phyloP scores from a whole-genome alignment of 2,113 vertebrate species.

The Nestor notabilis region DNA sequence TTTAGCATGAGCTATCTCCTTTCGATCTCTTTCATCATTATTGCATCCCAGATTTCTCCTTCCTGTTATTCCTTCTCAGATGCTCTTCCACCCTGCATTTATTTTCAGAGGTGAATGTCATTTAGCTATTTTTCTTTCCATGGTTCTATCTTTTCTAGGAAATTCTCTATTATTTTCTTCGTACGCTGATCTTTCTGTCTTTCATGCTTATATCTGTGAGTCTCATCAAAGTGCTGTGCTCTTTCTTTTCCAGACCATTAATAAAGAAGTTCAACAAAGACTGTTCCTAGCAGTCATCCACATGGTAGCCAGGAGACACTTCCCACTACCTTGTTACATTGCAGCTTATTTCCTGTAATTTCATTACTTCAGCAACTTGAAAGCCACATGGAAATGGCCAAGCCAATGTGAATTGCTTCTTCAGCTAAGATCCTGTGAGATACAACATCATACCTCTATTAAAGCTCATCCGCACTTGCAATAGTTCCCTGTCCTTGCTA shows the following conservation, averaged over 20 bases:
- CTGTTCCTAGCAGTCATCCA: slow-evolving; percentile 3
- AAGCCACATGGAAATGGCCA: slow-evolving; percentile 27
- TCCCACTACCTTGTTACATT: slow-evolving; percentile 9
- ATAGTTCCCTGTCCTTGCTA: background rate
- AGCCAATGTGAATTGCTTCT: slow-evolving; percentile 20
- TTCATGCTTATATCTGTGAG: background rate
- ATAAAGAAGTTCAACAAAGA: slow-evolving; percentile 6
- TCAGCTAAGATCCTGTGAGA: background rate
- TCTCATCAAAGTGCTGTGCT: slow-evolving; percentile 26
- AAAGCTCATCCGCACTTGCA: background rate
- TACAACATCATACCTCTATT: background rate
- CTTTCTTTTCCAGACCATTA: slow-evolving; percentile 35
- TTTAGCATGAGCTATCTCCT: background rate
- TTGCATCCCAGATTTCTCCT: background rate
- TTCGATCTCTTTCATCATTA: slow-evolving; percentile 20
- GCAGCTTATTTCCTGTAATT: slow-evolving; percentile 50
- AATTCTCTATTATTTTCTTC: slow-evolving; percentile 19
- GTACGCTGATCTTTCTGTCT: background rate
- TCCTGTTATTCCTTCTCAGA: background rate
- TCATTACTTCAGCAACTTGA: slow-evolving; percentile 24
- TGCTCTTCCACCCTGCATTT: background rate
- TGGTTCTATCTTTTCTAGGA: background rate
- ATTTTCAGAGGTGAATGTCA: background rate
- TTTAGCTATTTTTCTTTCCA: slow-evolving; percentile 13
- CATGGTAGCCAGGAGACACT: slow-evolving; percentile 44